These are phyloP conservation scores for Orthonevra nobilis DNA, from an alignment of 2,888 invertebrate species.

Conservation along the genomic window DNA sequence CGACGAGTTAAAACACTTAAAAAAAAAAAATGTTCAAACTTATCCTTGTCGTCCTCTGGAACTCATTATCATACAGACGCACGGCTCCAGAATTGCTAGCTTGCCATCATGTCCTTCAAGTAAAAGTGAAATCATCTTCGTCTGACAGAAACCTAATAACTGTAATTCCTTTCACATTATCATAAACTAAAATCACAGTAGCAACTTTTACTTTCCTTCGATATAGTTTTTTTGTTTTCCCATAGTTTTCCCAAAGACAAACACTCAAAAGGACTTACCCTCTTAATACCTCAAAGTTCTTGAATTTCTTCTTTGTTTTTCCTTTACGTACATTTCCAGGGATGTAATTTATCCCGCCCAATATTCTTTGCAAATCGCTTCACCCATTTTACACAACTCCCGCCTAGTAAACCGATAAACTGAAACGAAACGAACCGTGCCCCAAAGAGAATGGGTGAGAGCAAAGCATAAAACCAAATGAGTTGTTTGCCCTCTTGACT, in stretches of 20 bases:
- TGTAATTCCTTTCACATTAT: no score
- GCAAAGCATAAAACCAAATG: conserved; percentile 49
- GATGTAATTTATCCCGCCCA: not conserved
- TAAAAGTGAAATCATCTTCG: no score
- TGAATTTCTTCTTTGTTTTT: no score
- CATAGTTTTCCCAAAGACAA: conserved; percentile 1
- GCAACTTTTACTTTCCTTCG: conserved; percentile 25
- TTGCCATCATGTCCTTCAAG: no score
- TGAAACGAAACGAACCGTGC: conserved; percentile 19
- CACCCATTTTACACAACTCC: conserved; percentile 24
- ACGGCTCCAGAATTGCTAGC: no score
- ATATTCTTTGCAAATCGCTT: conserved; percentile 37
- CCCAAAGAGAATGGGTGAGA: not conserved
- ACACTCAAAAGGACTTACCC: not conserved
- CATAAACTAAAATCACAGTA: conserved; percentile 13
- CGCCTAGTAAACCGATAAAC: not conserved
- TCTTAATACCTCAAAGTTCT: conserved; percentile 26
- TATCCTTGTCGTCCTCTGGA: no score
- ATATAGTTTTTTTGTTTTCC: no score
- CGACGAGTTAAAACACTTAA: no score
- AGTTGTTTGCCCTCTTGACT: conserved; percentile 67
- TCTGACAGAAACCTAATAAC: no score
- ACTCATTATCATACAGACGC: no score
- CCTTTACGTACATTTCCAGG: not conserved
- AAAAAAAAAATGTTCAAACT: no score